phyloP scores from a whole-genome alignment of 2,113 vertebrate species.

The Corythoichthys intestinalis region DNA sequence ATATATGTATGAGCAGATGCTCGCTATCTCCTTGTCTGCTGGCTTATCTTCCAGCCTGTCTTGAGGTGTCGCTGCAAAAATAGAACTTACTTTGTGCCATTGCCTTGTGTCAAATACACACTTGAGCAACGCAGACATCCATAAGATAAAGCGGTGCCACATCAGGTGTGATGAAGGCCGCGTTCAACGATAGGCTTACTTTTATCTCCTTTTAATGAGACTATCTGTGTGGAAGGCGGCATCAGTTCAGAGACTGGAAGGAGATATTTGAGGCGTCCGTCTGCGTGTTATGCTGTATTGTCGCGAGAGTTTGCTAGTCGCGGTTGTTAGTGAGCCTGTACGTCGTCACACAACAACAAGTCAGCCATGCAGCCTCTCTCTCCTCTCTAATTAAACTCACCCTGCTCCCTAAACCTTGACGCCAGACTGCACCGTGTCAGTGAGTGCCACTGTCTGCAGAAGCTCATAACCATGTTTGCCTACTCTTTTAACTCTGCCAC shows the following conservation, averaged over 20 bases:
- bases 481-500: slow-evolving; percentile 40
- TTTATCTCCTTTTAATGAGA: slow-evolving; percentile 20
- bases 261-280: slow-evolving; percentile 16
- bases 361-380: slow-evolving; percentile 49
- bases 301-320: background rate
- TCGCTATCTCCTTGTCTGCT: slow-evolving; percentile 45
- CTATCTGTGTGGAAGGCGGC: slow-evolving; percentile 27
- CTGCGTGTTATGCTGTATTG: slow-evolving; percentile 24
- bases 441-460: slow-evolving; percentile 35
- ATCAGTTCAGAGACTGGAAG: slow-evolving; percentile 11
- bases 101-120: slow-evolving; percentile 23
- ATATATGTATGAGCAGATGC: slow-evolving; percentile 13
- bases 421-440: slow-evolving; percentile 49
- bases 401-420: slow-evolving; percentile 48
- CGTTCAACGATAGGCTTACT: slow-evolving; percentile 32
- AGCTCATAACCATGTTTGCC: slow-evolving; percentile 46
- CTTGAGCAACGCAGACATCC: slow-evolving; percentile 4
- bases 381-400: slow-evolving; percentile 63
- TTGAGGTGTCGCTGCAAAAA: slow-evolving; percentile 54
- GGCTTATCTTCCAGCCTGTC: slow-evolving; percentile 49
- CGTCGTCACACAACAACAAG: slow-evolving; percentile 23
- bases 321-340: slow-evolving; percentile 26
- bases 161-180: slow-evolving; percentile 17
- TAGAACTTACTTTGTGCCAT: slow-evolving; percentile 41
- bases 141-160: slow-evolving; percentile 25